phyloP scores from a whole-genome alignment of 1,140 invertebrate genomes.

The Cecropterus lyciades region DNA sequence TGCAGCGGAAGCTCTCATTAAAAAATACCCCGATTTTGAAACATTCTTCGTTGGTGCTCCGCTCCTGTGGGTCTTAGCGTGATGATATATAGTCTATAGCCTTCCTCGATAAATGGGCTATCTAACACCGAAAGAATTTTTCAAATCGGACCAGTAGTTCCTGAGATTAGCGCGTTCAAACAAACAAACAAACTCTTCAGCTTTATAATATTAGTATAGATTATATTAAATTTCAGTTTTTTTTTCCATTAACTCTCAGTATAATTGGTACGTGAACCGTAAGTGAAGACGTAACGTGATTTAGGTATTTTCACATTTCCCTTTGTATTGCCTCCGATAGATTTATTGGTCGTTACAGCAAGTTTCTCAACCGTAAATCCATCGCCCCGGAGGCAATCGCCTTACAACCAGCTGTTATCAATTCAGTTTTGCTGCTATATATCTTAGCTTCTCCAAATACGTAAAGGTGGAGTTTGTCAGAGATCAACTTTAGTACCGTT shows the following conservation, averaged over 20 bases:
- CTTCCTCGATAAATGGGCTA: too few relatives aligned
- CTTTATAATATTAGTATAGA: too few relatives aligned
- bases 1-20: too few relatives aligned
- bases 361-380: slow-evolving; percentile 19
- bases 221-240: slow-evolving; percentile 17
- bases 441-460: slow-evolving; percentile 21
- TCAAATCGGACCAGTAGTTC: too few relatives aligned
- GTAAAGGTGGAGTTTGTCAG: slow-evolving; percentile 12
- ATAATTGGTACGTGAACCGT: background rate
- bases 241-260: slow-evolving; percentile 4
- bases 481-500: slow-evolving; percentile 19
- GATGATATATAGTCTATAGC: too few relatives aligned
- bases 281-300: slow-evolving; percentile 12
- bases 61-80: too few relatives aligned
- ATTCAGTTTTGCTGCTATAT: slow-evolving; percentile 10
- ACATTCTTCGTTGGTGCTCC: too few relatives aligned
- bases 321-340: slow-evolving; percentile 12
- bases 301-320: slow-evolving; percentile 10
- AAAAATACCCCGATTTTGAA: too few relatives aligned
- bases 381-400: background rate
- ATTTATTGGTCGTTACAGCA: slow-evolving; percentile 1
- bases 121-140: too few relatives aligned
- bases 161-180: too few relatives aligned
- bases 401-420: slow-evolving; percentile 18
- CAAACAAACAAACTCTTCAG: too few relatives aligned